Base-by-base conservation (phyloP, 2,113 vertebrate genomes). In the Phrynosoma blainvillii region DNA sequence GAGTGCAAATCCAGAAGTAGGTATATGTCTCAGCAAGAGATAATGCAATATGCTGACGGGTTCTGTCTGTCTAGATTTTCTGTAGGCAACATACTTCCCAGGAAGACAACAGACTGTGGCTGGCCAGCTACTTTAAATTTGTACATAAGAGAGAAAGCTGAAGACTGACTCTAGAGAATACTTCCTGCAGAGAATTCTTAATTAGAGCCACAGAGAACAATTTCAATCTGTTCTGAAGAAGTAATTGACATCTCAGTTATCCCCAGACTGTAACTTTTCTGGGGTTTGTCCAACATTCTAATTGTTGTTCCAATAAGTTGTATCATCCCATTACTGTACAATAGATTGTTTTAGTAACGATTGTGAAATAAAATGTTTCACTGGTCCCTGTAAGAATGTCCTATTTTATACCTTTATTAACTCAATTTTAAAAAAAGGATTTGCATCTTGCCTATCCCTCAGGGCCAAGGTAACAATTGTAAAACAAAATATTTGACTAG, bases 361-460 rank as follows among this genome's bases (percentile, higher is more conserved):
- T 74, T 79, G 27, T 80, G 75, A 89, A 92, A 91, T 90, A 86
- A 91, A 91, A 75, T 82, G 78, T 47, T 93, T 59, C 87, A 66
- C 59, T 90, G 92, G 83, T 79, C 59, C 82, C 54, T 66, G 91
- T 59, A 59, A 71, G 89, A 92, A 92, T 88, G 82, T 2, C 62
- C 54, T 90, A 90, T 86, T 8, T 89, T 92, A 16, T 36, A 2
- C 87, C 66, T 93, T 90, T 89, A 90, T 93, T 94, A 84, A 92
- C 2, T 88, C 12, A 88, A 87, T 92, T 86, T 92, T 78, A n/a
- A n/a, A 71, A 71, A 82, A n/a, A 82, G 12, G 40, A 56, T 65
- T 11, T n/a, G 12, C 6, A 79, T 27, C 5, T 27, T 32, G 25
- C 42, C 25, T 54, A 23, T 18, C 40, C 36, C 13, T 20, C 42